phyloP scores from a whole-genome alignment of 2,113 vertebrate species.

The Xenopus tropicalis region DNA sequence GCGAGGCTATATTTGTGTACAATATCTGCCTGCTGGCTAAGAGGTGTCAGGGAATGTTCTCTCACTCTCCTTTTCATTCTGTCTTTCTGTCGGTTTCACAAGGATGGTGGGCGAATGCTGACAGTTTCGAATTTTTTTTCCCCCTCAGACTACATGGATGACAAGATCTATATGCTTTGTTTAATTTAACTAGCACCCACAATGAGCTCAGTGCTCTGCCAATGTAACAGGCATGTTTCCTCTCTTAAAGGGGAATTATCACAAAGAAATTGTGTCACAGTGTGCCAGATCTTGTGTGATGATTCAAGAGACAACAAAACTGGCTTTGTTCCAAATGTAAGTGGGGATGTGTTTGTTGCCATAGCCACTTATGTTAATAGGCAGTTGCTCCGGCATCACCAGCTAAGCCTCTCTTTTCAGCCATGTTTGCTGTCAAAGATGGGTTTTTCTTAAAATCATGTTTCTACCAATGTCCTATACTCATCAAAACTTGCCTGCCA shows the following conservation, averaged over 20 bases:
- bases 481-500: background rate
- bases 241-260: background rate
- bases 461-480: background rate
- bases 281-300: background rate
- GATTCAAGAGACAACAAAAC: background rate
- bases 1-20: slow-evolving; percentile 43
- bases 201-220: background rate
- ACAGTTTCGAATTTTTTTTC: slow-evolving; percentile 12
- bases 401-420: background rate
- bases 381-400: background rate
- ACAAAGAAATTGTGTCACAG: background rate
- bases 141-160: background rate
- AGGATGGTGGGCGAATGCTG: slow-evolving; percentile 16
- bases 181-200: background rate
- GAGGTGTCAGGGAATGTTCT: slow-evolving; percentile 38
- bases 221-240: background rate
- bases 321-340: background rate
- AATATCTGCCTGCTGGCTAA: slow-evolving; percentile 43
- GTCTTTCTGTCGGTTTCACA: slow-evolving; percentile 25
- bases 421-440: background rate
- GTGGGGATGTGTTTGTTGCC: background rate
- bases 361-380: background rate
- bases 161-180: background rate
- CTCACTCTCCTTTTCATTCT: slow-evolving; percentile 25
- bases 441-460: background rate